Conservation (phyloP, 2,888 invertebrate species). For the Mesorhabditis sp. region DNA sequence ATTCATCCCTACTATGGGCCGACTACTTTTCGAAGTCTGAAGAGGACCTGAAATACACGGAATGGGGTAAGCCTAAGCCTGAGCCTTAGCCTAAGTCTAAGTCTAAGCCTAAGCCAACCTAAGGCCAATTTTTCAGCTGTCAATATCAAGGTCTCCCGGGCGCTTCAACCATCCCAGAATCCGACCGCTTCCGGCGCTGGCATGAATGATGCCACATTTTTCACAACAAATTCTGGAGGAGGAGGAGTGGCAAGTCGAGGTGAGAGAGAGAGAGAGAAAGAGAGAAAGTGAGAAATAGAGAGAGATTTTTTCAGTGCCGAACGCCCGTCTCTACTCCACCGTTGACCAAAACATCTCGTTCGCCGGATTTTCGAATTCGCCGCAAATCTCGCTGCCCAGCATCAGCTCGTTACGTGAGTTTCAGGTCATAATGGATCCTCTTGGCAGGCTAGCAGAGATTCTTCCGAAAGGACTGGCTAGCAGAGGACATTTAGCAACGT, state of each 20-base stretch:
- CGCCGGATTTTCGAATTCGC: conserved; percentile 23
- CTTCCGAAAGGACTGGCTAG: background rate
- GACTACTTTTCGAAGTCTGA: conserved; percentile 28
- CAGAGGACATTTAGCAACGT: too few species aligned
- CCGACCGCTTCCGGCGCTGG: too few species aligned
- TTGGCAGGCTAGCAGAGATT: background rate
- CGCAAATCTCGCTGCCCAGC: conserved; percentile 33
- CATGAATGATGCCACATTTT: too few species aligned
- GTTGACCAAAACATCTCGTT: conserved; percentile 18
- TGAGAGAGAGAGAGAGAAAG: conserved; percentile 14
- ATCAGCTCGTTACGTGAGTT: conserved; percentile 24
- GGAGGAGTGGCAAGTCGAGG: background rate
- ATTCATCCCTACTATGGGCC: conserved; percentile 36
- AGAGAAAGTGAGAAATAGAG: conserved; percentile 4
- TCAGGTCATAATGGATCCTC: background rate
- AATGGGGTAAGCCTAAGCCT: conserved; percentile 27
- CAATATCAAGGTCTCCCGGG: too few species aligned
- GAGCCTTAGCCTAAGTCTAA: too few species aligned
- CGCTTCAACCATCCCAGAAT: too few species aligned
- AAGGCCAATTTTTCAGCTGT: too few species aligned
- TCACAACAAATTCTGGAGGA: background rate
- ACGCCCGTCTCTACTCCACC: too few species aligned
- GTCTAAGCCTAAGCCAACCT: too few species aligned
- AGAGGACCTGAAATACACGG: conserved; percentile 22
- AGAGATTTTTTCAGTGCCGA: background rate